Evolutionary conservation across 2,888 invertebrate genomes (phyloP), one percentile per base, ranked within the genome.

Genomic region (Scaptomyza tumidula): DNA sequence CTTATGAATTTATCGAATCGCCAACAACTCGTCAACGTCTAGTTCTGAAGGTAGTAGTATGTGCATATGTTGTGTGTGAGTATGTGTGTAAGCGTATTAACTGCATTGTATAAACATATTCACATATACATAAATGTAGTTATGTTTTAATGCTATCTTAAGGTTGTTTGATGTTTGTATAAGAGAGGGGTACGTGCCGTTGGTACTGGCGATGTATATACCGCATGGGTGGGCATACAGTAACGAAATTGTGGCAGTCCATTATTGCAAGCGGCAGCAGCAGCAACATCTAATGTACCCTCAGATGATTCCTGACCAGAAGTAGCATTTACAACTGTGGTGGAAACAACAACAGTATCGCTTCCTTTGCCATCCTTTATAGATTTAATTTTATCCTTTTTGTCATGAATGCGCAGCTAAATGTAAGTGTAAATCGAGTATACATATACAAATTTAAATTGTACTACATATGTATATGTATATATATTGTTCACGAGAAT

Each of bases 191-290:
- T 94, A 94, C 94, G 93, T 94, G 94, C 94, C 94, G 93, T 94
- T 91, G 93, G 93, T 91, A 93, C 93, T 92, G 93, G 93, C 92
- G 93, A 93, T 91, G 93, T 93, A 93, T 93, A 94, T 91, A 93
- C 93, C 86, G 94, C 93, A 93, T 94, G 93, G 92, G 93, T 93
- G 90, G 93, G 93, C 94, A 94, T 94, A 93, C 94, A 94, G 92
- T 93, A 94, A 91, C 93, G 93, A 91, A 93, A 94, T 70, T 90
- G 86, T 76, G 91, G 91, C 78, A 92, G 92, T 68, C 78, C 83
- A 53, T 71, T 71, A 55, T 50, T 63, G 27, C 67, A 61, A 39
- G 64, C 65, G 29, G 55, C 74, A 55, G 35, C 74, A 56, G 91
- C 89, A 58, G 56, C 64, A 41, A 14, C 41, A 55, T 67, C 67